Conservation (phyloP, 2,797 vertebrate genomes). For the Vireo griseus region DNA sequence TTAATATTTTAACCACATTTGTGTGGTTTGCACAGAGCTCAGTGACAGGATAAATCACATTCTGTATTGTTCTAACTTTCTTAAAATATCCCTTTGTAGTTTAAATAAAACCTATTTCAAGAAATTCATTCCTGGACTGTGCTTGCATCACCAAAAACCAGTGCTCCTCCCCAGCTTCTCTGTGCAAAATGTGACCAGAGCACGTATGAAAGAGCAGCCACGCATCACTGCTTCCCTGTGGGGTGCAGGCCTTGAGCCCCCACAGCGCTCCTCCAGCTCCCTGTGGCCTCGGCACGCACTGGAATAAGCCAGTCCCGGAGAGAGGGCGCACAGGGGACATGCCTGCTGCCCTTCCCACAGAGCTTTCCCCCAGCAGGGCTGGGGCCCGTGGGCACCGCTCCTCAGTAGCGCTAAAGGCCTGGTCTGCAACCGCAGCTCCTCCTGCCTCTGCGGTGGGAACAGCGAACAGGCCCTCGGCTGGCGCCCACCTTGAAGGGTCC, state of each 20-base stretch:
- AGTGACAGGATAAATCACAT: not conserved
- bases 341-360: not conserved
- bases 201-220: accelerated
- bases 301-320: accelerated
- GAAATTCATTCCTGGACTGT: not conserved
- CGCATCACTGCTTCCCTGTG: not conserved
- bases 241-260: accelerated
- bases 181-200: not conserved
- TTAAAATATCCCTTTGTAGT: not conserved
- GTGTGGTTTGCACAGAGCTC: not conserved
- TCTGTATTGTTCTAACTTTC: not conserved
- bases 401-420: accelerated
- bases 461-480: accelerated
- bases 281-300: accelerated
- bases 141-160: not conserved
- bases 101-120: not conserved
- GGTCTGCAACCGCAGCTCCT: accelerated
- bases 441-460: not conserved
- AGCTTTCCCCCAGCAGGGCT: not conserved
- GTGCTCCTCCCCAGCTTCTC: not conserved
- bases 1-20: not conserved
- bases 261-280: accelerated
- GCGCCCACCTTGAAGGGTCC: not conserved
- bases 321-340: accelerated
- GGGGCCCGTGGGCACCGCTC: accelerated